Conservation (phyloP, 2,888 invertebrate genomes). For the Ichneumoninae sp. region DNA sequence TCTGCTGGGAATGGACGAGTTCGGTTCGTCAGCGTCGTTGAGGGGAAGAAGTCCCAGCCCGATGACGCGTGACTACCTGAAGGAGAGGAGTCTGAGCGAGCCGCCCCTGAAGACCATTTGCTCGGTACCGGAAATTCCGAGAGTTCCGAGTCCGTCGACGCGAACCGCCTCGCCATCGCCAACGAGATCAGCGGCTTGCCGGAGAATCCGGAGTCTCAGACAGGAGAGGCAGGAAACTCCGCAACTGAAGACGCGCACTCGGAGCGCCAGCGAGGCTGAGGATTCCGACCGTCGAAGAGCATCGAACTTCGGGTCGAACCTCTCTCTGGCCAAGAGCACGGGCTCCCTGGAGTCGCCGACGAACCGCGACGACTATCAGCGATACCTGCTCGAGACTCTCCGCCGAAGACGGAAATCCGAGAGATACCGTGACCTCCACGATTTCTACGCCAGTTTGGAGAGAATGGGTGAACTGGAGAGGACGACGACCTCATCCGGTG, state of each 20-base stretch:
- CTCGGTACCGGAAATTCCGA: constrained; percentile 63
- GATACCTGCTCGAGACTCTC: constrained; percentile 88
- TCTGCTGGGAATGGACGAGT: constrained; percentile 80
- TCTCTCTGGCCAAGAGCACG: constrained; percentile 83
- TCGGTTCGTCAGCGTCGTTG: constrained; percentile 78
- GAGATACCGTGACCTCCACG: constrained; percentile 93
- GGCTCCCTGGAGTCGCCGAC: constrained; percentile 83
- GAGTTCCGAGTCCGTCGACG: constrained; percentile 68
- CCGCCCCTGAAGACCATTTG: constrained; percentile 86
- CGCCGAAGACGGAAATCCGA: constrained; percentile 90
- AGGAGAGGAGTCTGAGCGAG: constrained; percentile 88
- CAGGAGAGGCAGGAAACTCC: constrained; percentile 68
- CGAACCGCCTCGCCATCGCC: constrained; percentile 86
- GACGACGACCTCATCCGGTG: constrained; percentile 89
- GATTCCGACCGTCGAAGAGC: constrained; percentile 68
- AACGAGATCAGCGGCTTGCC: constrained; percentile 88
- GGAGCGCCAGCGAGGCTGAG: constrained; percentile 89
- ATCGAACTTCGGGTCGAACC: constrained; percentile 74
- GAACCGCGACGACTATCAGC: constrained; percentile 88
- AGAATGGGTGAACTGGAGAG: constrained; percentile 93
- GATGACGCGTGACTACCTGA: constrained; percentile 80
- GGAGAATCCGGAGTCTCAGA: constrained; percentile 87
- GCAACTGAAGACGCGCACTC: constrained; percentile 86
- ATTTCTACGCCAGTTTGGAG: constrained; percentile 94
- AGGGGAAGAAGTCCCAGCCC: constrained; percentile 81